Conservation (phyloP, 2,888 invertebrate species). For the Teinopalpus imperialis region DNA sequence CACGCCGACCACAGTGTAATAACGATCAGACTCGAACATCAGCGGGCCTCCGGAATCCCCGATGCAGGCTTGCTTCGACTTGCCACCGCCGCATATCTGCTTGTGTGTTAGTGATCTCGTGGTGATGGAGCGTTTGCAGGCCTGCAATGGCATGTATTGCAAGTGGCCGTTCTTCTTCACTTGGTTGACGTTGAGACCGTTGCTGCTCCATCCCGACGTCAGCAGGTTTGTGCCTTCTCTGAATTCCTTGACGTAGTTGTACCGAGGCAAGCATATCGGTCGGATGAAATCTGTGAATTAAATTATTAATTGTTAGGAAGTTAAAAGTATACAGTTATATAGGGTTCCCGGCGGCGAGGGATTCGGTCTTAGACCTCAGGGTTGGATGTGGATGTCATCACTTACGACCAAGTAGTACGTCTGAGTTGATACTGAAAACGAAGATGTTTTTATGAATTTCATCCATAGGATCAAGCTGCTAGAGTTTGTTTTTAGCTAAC, state of each 20-base stretch:
- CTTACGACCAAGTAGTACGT: too few relatives aligned
- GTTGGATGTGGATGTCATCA: too few relatives aligned
- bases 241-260: constrained; percentile 32
- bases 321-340: too few relatives aligned
- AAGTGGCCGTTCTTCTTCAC: constrained; percentile 39
- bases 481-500: too few relatives aligned
- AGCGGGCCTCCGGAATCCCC: constrained; percentile 84
- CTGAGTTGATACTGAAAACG: too few relatives aligned
- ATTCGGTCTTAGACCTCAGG: too few relatives aligned
- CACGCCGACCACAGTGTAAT: constrained; percentile 61
- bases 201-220: constrained; percentile 71
- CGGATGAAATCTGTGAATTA: constrained; percentile 49
- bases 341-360: too few relatives aligned
- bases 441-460: too few relatives aligned
- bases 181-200: constrained; percentile 50
- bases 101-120: constrained; percentile 35
- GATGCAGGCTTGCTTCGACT: constrained; percentile 59
- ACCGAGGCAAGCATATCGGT: constrained; percentile 44
- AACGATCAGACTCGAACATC: constrained; percentile 47
- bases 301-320: too few relatives aligned
- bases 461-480: too few relatives aligned
- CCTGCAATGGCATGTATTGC: constrained; percentile 32
- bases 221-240: constrained; percentile 31
- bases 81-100: constrained; percentile 68
- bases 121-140: constrained; percentile 27